Conservation (phyloP, 2,113 vertebrate genomes). For the Sclerurus mexicanus region DNA sequence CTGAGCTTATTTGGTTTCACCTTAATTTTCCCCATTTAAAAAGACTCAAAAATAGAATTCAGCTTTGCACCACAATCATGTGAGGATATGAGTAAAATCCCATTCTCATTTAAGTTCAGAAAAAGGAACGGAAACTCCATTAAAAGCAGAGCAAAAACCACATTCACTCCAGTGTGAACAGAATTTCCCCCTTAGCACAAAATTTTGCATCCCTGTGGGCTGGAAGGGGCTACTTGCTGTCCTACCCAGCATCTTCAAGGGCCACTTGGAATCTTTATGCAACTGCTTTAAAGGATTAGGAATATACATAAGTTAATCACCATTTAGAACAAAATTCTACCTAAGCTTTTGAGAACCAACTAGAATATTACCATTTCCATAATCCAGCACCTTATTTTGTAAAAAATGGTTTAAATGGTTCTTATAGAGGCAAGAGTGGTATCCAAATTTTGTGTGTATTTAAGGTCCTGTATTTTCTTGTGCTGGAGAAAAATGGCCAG, state of each 20-base stretch:
- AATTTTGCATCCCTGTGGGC: neutral
- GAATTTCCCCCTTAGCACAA: neutral
- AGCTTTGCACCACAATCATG: neutral
- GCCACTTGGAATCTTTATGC: neutral
- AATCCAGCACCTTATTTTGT: neutral
- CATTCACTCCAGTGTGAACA: constrained; percentile 24
- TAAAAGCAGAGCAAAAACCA: constrained; percentile 1
- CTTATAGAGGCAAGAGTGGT: neutral
- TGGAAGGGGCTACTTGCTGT: neutral
- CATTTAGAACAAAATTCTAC: neutral
- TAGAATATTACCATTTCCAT: neutral
- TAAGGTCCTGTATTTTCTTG: neutral
- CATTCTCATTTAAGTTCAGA: neutral
- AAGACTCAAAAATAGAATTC: neutral
- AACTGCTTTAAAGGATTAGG: neutral
- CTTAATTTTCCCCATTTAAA: neutral
- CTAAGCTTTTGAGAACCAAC: neutral
- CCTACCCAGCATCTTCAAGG: neutral
- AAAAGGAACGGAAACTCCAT: constrained; percentile 13
- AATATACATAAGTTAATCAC: neutral
- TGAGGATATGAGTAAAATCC: constrained; percentile 3
- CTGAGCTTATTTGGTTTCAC: neutral
- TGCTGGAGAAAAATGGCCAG: neutral
- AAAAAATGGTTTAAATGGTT: neutral
- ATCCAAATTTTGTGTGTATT: neutral